These are phyloP conservation scores for Margarornis squamiger DNA, from an alignment of 2,797 vertebrate species.

Conservation along the genomic window DNA sequence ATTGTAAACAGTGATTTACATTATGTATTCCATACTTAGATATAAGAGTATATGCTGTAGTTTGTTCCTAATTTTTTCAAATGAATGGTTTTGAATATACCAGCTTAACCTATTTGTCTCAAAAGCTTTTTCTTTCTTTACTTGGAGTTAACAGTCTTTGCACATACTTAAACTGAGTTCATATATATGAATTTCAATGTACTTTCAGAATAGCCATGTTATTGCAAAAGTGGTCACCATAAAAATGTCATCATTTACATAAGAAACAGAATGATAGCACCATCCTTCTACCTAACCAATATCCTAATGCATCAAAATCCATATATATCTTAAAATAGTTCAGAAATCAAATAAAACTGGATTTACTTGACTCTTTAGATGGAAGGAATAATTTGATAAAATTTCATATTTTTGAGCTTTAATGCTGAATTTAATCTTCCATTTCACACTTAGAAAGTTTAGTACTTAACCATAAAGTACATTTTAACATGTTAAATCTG, in stretches of 20 bases:
- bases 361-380: neutral
- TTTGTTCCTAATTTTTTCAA: neutral
- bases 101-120: neutral
- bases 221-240: neutral
- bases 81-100: neutral
- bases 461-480: neutral
- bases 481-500: neutral
- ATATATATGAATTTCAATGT: neutral
- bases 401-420: neutral
- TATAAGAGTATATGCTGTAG: neutral
- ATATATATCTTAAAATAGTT: neutral
- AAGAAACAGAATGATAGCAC: neutral
- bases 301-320: neutral
- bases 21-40: neutral
- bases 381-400: neutral
- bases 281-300: neutral
- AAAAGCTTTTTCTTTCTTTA: neutral
- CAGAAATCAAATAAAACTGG: conserved; percentile 4
- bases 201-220: neutral
- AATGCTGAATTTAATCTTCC: neutral
- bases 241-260: neutral
- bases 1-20: neutral
- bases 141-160: neutral
- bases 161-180: neutral
- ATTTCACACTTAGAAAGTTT: neutral